These are phyloP conservation scores for Thelaira solivaga DNA, from an alignment of 2,888 invertebrate genomes.

Conservation along the genomic window DNA sequence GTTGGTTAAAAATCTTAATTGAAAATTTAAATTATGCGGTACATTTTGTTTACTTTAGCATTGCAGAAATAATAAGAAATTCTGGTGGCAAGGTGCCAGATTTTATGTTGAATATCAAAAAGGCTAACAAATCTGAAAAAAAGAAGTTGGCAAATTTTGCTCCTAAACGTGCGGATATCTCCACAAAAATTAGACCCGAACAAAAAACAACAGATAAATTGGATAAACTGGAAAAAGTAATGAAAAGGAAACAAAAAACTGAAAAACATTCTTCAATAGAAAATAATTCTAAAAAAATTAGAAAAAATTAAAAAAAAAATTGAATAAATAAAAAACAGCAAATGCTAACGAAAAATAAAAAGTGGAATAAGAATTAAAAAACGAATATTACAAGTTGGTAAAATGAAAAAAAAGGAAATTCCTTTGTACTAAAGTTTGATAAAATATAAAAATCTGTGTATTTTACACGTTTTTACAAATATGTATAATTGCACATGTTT, in stretches of 20 bases:
- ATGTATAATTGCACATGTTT: slow-evolving; percentile 51
- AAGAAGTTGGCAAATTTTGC: slow-evolving; percentile 79
- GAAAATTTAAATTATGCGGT: background rate
- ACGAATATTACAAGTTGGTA: background rate
- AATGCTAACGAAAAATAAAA: slow-evolving; percentile 5
- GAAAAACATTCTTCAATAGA: slow-evolving; percentile 10
- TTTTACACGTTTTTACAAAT: slow-evolving; percentile 17
- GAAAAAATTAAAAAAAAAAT: slow-evolving; percentile 54
- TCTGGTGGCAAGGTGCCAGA: slow-evolving; percentile 95
- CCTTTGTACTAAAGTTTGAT: slow-evolving; percentile 23
- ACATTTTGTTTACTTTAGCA: slow-evolving; percentile 80
- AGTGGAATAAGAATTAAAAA: background rate
- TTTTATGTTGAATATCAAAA: slow-evolving; percentile 89
- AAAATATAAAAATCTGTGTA: slow-evolving; percentile 24
- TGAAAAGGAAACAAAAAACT: slow-evolving; percentile 51
- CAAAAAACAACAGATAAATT: slow-evolving; percentile 70
- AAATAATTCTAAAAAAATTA: slow-evolving; percentile 46
- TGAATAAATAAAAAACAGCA: background rate
- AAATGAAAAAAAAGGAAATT: background rate
- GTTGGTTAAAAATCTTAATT: slow-evolving; percentile 69
- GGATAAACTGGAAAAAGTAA: slow-evolving; percentile 61
- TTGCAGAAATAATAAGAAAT: slow-evolving; percentile 92
- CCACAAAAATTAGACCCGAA: slow-evolving; percentile 76
- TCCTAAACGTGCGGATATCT: slow-evolving; percentile 83
- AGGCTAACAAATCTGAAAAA: slow-evolving; percentile 80